Evolutionary conservation across 2,113 vertebrate genomes (phyloP).

Genomic region (Lipophrys pholis): DNA sequence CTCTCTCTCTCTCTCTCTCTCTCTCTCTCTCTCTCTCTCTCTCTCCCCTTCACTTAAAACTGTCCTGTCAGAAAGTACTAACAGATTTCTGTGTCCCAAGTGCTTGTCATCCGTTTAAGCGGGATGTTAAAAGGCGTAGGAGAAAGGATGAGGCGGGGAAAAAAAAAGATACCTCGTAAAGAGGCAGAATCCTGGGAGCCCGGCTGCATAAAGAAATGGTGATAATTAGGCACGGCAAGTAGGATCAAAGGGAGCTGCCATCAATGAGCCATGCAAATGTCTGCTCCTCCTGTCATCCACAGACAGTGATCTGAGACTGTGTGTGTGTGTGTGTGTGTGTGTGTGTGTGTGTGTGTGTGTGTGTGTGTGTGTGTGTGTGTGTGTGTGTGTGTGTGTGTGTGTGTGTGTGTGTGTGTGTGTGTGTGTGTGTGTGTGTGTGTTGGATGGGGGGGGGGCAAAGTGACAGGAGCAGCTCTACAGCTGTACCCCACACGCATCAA

Average conservation of each 20-base stretch:
- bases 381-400: no score
- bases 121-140: constrained; percentile 42
- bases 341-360: no score
- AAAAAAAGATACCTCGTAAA: constrained; percentile 53
- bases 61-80: constrained; percentile 30
- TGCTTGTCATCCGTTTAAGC: constrained; percentile 60
- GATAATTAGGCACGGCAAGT: constrained; percentile 71
- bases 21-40: no score
- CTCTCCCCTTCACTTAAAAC: constrained; percentile 34
- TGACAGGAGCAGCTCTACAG: constrained; percentile 45
- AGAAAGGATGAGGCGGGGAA: constrained; percentile 48
- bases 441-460: constrained; percentile 49
- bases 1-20: constrained; percentile 4
- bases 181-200: constrained; percentile 43
- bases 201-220: constrained; percentile 52
- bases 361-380: no score
- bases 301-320: constrained; percentile 57
- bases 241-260: constrained; percentile 71
- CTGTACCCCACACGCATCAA: constrained; percentile 32
- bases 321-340: not conserved
- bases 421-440: no score
- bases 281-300: constrained; percentile 55
- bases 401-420: no score
- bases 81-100: constrained; percentile 25
- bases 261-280: constrained; percentile 73